Evolutionary conservation across 2,888 invertebrate species (phyloP), one percentile per base, ranked within the genome.

Genomic region (Ligdia adustata): DNA sequence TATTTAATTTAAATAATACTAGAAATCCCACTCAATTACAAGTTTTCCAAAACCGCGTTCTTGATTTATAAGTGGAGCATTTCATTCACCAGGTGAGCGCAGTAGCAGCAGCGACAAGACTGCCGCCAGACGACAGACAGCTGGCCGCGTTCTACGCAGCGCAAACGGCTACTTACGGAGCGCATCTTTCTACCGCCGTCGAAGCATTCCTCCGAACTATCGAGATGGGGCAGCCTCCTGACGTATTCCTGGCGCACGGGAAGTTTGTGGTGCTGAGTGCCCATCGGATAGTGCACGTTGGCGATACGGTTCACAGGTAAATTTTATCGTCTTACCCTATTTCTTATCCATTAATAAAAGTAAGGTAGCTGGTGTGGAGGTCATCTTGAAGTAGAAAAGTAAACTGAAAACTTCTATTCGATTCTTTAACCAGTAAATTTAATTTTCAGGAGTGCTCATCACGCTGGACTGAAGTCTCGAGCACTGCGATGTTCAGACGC

Each of bases 241-340:
- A 97, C 82, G 95, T 94, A 55, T 98, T 98, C 81, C 94, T 98
- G 38, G 97, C 97, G 7, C 96, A 98, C 76, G 96, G 97, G 39
- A 98, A 98, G 81, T 97, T 97, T 81, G 97, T 99, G 5, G 96
- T 98, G 20, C 91, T 99, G 34, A 96, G 96, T 75, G 98, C 98
- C 14, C 98, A 98, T 75, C 95, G 98, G 77, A 91, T 99, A 70
- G 97, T 99, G 11, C 96, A 97, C 75, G 98, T 98, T 52, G 98
- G 98, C 37, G 98, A 99, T 86, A 97, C 96, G 34, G 95, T 98
- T 15, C 95, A 97, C 77, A 83, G 87, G 88, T 88, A 52, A 51
- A 45, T 42, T n/a, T n/a, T n/a, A n/a, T n/a, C n/a, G n/a, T n/a
- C n/a, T n/a, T n/a, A n/a, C n/a, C n/a, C n/a, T n/a, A n/a, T n/a